phyloP scores from a whole-genome alignment of 1,140 invertebrate species.

The Drosophila ambigua region DNA sequence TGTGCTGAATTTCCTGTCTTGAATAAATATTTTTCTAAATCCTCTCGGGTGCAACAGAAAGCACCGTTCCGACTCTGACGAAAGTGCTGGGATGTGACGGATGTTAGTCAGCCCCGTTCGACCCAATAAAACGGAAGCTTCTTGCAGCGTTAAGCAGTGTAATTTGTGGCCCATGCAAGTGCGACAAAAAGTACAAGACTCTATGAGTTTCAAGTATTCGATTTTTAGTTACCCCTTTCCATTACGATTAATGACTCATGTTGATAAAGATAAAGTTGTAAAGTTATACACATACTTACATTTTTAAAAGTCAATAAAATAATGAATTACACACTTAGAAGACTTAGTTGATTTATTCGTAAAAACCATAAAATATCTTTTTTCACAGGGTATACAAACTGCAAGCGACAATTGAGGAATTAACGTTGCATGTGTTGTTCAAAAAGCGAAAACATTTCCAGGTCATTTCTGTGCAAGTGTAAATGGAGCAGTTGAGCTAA shows the following conservation, averaged over 20 bases:
- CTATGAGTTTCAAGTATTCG: too few relatives aligned
- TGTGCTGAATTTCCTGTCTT: constrained; percentile 43
- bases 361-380: neutral
- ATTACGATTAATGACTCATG: too few relatives aligned
- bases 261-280: too few relatives aligned
- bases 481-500: constrained; percentile 49
- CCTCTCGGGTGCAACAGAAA: constrained; percentile 67
- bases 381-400: constrained; percentile 16
- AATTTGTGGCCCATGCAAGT: constrained; percentile 32
- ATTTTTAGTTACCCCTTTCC: too few relatives aligned
- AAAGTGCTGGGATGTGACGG: constrained; percentile 28
- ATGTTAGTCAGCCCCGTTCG: too few relatives aligned
- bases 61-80: constrained; percentile 41
- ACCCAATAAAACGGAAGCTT: too few relatives aligned
- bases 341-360: too few relatives aligned
- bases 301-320: too few relatives aligned
- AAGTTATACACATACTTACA: too few relatives aligned
- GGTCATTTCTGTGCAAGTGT: constrained; percentile 18
- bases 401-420: constrained; percentile 41
- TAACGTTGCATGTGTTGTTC: neutral
- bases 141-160: too few relatives aligned
- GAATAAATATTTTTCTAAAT: constrained; percentile 51
- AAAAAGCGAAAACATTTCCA: constrained; percentile 54
- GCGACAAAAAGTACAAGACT: neutral
- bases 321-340: too few relatives aligned